Evolutionary conservation across 2,888 invertebrate species (phyloP), one percentile per base, ranked within the genome.

Genomic region (Leptothorax acervorum): DNA sequence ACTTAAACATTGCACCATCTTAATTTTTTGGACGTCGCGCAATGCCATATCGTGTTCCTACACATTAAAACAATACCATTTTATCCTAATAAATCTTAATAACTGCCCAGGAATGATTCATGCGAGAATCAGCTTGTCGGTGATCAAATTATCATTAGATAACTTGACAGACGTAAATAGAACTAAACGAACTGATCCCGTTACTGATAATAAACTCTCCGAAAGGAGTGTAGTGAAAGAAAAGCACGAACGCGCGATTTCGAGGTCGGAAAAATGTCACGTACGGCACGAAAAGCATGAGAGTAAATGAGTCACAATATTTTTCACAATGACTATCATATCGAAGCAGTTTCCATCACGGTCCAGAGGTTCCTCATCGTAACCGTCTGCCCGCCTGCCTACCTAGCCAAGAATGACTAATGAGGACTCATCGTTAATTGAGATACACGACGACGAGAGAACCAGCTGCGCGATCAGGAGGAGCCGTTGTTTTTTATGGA

Each of bases 361-460:
- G 23, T 35, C 35, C 62, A 62, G 60, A 73, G 15, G 28, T 39
- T 82, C 60, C 39, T 82, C 48, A 28, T 81, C 48, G 31, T 39
- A 57, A 18, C 42, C n/a, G 42, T 45, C n/a, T 11, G 23, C 51
- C n/a, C 15, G 70, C 63, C 42, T 55, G 23, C n/a, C 51, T 42
- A 51, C 48, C 65, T 79, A 66, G 28, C 76, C 63, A 12, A n/a
- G 85, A 83, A 84, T 87, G 88, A 88, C 86, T 87, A 88, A 89
- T 81, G 81, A 60, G 42, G 53, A 65, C 62, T 68, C 84, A 65
- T 82, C 82, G 84, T 88, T 88, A 88, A 88, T 88, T 87, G 88
- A 88, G 88, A 88, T 81, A 68, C 60, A 84, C 60, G 81, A 84
- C 66, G 35, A 57, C 79, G 73, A 62, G 65, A 83, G 53, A 23